These are phyloP conservation scores for Xiphias gladius DNA, from an alignment of 2,113 vertebrate genomes.

Conservation along the genomic window DNA sequence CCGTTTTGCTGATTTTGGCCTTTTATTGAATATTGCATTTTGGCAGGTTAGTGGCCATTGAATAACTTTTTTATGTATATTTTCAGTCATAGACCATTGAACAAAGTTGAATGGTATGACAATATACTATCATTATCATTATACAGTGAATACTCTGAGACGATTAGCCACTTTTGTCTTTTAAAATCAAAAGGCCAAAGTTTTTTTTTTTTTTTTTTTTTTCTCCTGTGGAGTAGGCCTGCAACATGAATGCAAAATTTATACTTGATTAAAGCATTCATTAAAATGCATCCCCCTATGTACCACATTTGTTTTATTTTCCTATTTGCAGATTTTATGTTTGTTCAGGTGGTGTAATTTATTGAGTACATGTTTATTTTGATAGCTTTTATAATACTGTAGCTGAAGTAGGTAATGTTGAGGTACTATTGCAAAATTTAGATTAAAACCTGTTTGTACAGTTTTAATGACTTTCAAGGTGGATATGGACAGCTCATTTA, in stretches of 20 bases:
- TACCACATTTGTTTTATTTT: not conserved
- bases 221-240: not conserved
- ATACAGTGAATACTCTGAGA: not conserved
- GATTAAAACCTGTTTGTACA: not conserved
- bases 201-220: slow-evolving; percentile 29
- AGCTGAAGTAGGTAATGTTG: not conserved
- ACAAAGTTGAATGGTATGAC: not conserved
- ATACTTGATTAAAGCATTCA: not conserved
- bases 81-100: not conserved
- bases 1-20: not conserved
- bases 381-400: not conserved
- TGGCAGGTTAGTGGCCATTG: not conserved
- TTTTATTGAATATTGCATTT: slow-evolving; percentile 21
- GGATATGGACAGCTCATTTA: slow-evolving; percentile 8
- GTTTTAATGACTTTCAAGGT: slow-evolving; percentile 12
- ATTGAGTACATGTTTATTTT: not conserved
- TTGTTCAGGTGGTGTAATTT: not conserved
- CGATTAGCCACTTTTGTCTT: not conserved
- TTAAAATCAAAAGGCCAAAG: not conserved
- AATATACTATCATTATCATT: not conserved
- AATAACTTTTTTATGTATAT: not conserved
- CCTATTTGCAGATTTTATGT: not conserved
- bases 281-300: not conserved
- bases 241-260: slow-evolving; percentile 24
- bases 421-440: not conserved